Conservation (phyloP, 2,797 vertebrate species). For the Sebastes oblongus region DNA sequence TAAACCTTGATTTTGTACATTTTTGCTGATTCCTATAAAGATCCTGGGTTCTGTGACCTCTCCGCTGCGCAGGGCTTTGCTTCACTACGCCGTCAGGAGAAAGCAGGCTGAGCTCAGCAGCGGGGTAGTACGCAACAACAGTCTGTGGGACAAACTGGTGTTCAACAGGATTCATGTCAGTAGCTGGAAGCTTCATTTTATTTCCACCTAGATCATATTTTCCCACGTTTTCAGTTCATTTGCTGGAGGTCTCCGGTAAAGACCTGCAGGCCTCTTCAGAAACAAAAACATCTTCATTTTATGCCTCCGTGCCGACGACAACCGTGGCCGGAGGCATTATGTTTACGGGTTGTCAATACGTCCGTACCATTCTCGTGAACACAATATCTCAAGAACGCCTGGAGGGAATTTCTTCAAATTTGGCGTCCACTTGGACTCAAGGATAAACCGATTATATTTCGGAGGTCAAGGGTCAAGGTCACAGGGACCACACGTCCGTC, state of each 20-base stretch:
- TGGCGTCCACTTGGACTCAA: too few species aligned
- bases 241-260: not conserved
- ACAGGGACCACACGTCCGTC: too few species aligned
- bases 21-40: constrained; percentile 41
- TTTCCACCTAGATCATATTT: not conserved
- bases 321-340: too few species aligned
- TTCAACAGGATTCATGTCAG: constrained; percentile 85
- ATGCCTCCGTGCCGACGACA: too few species aligned
- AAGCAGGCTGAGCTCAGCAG: constrained; percentile 85
- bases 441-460: too few species aligned
- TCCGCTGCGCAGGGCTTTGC: constrained; percentile 75
- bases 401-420: too few species aligned
- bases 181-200: not conserved
- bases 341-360: too few species aligned
- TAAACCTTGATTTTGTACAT: not conserved
- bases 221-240: not conserved
- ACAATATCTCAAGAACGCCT: too few species aligned
- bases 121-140: constrained; percentile 84
- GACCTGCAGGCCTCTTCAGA: not conserved
- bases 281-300: not conserved
- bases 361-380: too few species aligned
- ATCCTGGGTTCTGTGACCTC: constrained; percentile 82
- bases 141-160: constrained; percentile 84
- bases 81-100: constrained; percentile 81
- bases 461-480: too few species aligned